Evolutionary conservation across 2,113 vertebrate genomes (phyloP).

Genomic region (Caloenas nicobarica): DNA sequence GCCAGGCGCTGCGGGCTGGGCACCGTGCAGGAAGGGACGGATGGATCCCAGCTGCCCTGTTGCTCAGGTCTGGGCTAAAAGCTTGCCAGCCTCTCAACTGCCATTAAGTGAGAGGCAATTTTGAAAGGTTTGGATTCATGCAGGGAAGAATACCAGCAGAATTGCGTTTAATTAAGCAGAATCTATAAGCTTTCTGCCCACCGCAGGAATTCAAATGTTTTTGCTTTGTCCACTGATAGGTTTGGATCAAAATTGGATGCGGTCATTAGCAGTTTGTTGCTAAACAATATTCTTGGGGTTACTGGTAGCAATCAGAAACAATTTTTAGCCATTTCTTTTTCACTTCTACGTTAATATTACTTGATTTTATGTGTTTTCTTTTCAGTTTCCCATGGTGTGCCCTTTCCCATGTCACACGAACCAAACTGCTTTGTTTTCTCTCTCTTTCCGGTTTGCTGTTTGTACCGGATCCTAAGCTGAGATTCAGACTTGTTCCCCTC

Average conservation of each 20-base stretch:
- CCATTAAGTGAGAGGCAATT: not conserved
- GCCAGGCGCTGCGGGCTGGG: accelerated
- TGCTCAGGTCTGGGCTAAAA: not conserved
- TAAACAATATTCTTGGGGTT: not conserved
- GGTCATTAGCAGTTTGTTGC: not conserved
- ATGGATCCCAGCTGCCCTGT: not conserved
- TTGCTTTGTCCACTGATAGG: not conserved
- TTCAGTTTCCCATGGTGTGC: not conserved
- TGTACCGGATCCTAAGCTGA: not conserved
- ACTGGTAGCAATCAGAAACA: not conserved
- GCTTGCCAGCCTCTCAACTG: not conserved
- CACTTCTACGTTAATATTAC: not conserved
- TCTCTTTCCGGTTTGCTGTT: not conserved
- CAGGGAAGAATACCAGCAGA: not conserved
- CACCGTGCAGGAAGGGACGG: not conserved
- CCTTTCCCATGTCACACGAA: not conserved
- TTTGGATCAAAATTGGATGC: not conserved
- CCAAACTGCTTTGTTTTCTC: conserved; percentile 12
- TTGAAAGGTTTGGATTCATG: not conserved
- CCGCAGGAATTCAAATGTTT: not conserved
- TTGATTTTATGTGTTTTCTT: not conserved
- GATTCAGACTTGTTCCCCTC: not conserved
- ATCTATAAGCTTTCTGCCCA: not conserved
- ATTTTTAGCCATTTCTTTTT: conserved; percentile 7
- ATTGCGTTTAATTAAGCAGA: not conserved